Evolutionary conservation across 35 echinoderm and acorn worm species (phyloP).

Genomic region (Chiridota heheva): DNA sequence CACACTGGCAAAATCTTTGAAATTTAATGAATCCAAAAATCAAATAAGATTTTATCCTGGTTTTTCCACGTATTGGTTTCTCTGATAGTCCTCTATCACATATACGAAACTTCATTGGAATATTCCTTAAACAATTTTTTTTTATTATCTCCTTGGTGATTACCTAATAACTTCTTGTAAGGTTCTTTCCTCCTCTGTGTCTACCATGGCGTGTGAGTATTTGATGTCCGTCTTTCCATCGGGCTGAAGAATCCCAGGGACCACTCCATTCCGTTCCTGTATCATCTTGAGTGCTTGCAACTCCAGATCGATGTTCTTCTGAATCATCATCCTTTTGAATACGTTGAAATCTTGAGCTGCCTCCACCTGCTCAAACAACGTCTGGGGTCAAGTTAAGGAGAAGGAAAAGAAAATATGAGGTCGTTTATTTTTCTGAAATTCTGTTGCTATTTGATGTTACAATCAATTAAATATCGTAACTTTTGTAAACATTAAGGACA

Average conservation of each 20-base stretch:
- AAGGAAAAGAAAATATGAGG: background rate
- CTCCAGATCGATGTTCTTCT: conserved; percentile 88
- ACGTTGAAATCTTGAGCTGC: conserved; percentile 70
- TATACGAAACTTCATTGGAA: background rate
- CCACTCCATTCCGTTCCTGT: conserved; percentile 75
- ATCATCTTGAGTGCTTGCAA: conserved; percentile 79
- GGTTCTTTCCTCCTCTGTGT: conserved; percentile 82
- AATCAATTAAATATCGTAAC: background rate
- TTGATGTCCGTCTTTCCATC: conserved; percentile 35
- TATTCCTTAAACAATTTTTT: background rate
- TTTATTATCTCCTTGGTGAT: conserved; percentile 5
- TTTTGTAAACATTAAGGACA: background rate
- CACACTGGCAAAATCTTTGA: no score
- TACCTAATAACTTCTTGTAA: conserved; percentile 79
- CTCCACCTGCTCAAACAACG: conserved; percentile 80
- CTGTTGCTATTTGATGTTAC: background rate
- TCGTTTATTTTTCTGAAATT: background rate
- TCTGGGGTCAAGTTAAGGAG: conserved; percentile 15
- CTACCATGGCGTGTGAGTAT: conserved; percentile 40
- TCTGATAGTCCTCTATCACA: no score
- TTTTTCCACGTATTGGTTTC: no score
- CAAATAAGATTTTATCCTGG: no score
- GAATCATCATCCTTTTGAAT: conserved; percentile 92
- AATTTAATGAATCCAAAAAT: no score
- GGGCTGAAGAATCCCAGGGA: conserved; percentile 67